Evolutionary conservation across 2,888 invertebrate species (phyloP).

Genomic region (Drosophila affinis): DNA sequence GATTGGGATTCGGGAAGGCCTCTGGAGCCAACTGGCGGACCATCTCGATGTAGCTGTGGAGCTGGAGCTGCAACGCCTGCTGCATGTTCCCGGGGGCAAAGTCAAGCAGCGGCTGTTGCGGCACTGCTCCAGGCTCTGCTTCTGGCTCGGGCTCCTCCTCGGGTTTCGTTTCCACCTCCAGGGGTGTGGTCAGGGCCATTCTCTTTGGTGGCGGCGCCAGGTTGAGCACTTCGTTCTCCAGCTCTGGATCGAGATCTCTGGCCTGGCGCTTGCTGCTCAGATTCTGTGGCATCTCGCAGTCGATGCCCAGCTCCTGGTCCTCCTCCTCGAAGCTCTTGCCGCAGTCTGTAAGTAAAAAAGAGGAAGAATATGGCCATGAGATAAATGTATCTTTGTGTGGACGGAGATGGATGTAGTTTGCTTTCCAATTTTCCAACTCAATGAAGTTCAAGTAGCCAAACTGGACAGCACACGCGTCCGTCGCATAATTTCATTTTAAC

Average conservation of each 20-base stretch:
- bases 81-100: conserved; percentile 80
- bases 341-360: conserved; percentile 75
- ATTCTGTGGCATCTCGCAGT: conserved; percentile 70
- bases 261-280: conserved; percentile 73
- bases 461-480: conserved; percentile 37
- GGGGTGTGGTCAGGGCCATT: conserved; percentile 27
- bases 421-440: conserved; percentile 83
- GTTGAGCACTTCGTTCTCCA: conserved; percentile 76
- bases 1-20: conserved; percentile 73
- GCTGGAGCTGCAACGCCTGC: conserved; percentile 82
- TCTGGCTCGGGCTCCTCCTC: conserved; percentile 19
- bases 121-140: conserved; percentile 1
- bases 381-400: conserved; percentile 21
- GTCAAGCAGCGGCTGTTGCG: conserved; percentile 54
- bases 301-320: conserved; percentile 47
- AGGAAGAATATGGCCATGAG: conserved; percentile 50
- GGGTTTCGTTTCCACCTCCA: not conserved
- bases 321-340: conserved; percentile 73
- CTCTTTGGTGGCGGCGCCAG: conserved; percentile 76
- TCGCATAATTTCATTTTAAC: conserved; percentile 68
- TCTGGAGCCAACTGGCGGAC: conserved; percentile 81
- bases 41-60: conserved; percentile 83
- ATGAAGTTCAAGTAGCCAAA: conserved; percentile 78
- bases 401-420: conserved; percentile 60
- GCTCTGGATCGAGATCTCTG: conserved; percentile 58